These are phyloP conservation scores for Drosophila arizonae DNA, from an alignment of 1,140 invertebrate genomes.

Conservation along the genomic window DNA sequence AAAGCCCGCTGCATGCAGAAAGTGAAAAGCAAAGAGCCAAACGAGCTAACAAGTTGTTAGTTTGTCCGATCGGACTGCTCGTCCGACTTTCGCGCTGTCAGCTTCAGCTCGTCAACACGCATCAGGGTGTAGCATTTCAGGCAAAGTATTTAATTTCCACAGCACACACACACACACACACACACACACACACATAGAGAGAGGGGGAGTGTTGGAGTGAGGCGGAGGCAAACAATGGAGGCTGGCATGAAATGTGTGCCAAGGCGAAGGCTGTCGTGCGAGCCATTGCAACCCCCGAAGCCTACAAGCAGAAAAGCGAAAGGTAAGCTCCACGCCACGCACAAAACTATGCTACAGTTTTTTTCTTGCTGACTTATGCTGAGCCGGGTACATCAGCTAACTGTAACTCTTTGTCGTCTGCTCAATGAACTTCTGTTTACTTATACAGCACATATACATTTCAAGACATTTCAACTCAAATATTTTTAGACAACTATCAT, in stretches of 20 bases:
- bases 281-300: constrained; percentile 26
- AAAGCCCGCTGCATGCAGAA: constrained; percentile 21
- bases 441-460: not conserved
- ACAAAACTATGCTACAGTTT: constrained; percentile 52
- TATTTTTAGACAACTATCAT: no score
- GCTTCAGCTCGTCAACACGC: constrained; percentile 38
- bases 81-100: constrained; percentile 28
- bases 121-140: constrained; percentile 63
- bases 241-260: constrained; percentile 68
- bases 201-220: constrained; percentile 12
- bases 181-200: constrained; percentile 11
- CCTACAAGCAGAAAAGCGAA: constrained; percentile 33
- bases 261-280: constrained; percentile 70
- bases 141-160: constrained; percentile 79
- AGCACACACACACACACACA: constrained; percentile 10
- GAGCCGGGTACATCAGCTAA: not conserved
- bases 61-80: constrained; percentile 52
- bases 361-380: constrained; percentile 10
- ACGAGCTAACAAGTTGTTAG: constrained; percentile 70
- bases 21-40: constrained; percentile 49
- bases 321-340: constrained; percentile 38
- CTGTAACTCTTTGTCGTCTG: not conserved
- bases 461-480: no score
- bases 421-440: not conserved
- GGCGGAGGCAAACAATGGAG: constrained; percentile 10